Evolutionary conservation across 2,113 vertebrate species (phyloP).

Genomic region (Poeciliopsis occidentalis): DNA sequence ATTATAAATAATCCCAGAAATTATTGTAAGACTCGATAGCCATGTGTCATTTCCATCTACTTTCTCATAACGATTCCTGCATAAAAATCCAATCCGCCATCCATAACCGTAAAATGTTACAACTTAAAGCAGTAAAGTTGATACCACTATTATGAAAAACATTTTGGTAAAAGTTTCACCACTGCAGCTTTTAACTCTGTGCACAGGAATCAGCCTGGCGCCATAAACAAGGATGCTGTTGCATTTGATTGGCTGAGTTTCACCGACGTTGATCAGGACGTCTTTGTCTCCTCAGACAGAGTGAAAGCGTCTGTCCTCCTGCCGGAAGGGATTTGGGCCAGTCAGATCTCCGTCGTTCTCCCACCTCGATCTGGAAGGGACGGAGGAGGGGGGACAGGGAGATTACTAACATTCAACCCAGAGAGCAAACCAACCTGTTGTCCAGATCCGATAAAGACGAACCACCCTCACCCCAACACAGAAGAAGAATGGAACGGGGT

Average conservation of each 20-base stretch:
- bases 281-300: slow-evolving; percentile 27
- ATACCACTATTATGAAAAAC: too few relatives aligned
- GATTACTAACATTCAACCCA: slow-evolving; percentile 46
- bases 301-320: slow-evolving; percentile 20
- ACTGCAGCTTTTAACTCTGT: too few relatives aligned
- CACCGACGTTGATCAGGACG: too few relatives aligned
- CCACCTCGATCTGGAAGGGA: slow-evolving; percentile 35
- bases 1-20: too few relatives aligned
- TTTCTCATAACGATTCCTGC: too few relatives aligned
- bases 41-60: too few relatives aligned
- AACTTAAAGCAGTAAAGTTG: too few relatives aligned
- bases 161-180: too few relatives aligned
- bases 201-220: too few relatives aligned
- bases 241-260: neutral
- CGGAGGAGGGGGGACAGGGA: slow-evolving; percentile 36
- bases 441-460: slow-evolving; percentile 37
- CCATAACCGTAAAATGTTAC: too few relatives aligned
- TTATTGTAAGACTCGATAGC: too few relatives aligned
- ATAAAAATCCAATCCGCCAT: too few relatives aligned
- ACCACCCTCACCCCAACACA: neutral
- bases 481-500: slow-evolving; percentile 34
- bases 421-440: slow-evolving; percentile 51
- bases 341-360: slow-evolving; percentile 36
- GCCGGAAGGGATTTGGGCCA: slow-evolving; percentile 41
- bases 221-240: neutral